Conservation (phyloP, 92 coral and sea anemone genomes). For the Palythoa grandis region DNA sequence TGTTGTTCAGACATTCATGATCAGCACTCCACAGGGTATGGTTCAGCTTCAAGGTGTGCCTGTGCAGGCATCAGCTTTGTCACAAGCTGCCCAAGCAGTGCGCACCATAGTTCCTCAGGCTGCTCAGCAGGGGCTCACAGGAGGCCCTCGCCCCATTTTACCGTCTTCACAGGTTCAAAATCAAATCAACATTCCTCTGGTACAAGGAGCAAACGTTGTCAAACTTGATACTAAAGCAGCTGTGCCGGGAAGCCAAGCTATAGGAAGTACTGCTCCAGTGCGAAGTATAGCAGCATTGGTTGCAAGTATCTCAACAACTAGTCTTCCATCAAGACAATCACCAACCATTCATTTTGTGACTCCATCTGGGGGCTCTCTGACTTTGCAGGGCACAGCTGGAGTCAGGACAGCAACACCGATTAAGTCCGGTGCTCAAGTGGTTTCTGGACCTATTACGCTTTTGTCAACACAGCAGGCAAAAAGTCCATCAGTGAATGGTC, state of each 20-base stretch:
- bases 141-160: conserved; percentile 52
- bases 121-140: conserved; percentile 35
- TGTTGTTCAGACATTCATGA: conserved; percentile 44
- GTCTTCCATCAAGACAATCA: conserved; percentile 71
- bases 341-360: conserved; percentile 82
- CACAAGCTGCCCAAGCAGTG: conserved; percentile 22
- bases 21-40: conserved; percentile 42
- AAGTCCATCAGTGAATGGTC: conserved; percentile 54
- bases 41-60: conserved; percentile 44
- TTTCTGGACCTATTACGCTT: conserved; percentile 52
- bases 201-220: conserved; percentile 66
- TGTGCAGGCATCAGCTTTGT: neutral
- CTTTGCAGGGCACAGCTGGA: conserved; percentile 71
- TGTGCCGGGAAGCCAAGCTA: conserved; percentile 38
- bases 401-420: conserved; percentile 28
- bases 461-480: conserved; percentile 43
- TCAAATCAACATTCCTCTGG: conserved; percentile 45
- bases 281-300: conserved; percentile 86
- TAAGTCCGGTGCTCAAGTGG: conserved; percentile 49
- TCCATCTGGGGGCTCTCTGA: conserved; percentile 74
- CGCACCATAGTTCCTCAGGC: conserved; percentile 8
- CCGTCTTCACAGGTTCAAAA: conserved; percentile 55
- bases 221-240: conserved; percentile 53
- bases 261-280: conserved; percentile 67
- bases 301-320: conserved; percentile 77